Percentiles rank a stretch among this genome's conserved stretches.
phyloP scores from a whole-genome alignment of 2,797 vertebrate species.

The Muscicapa striata region DNA sequence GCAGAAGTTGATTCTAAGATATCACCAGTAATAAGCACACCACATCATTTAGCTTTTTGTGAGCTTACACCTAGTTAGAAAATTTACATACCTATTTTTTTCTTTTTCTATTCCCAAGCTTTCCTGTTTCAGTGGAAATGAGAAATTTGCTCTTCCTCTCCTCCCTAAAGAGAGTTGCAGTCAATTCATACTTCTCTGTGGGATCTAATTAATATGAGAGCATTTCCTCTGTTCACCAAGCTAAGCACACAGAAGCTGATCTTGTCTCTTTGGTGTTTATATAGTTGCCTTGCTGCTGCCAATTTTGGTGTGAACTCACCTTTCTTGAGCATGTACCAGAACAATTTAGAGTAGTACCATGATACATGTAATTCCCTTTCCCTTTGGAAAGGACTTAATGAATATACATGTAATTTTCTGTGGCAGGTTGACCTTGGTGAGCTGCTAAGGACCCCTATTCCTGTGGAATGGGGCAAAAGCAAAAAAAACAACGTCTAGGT shows the following conservation, averaged over 20 bases:
- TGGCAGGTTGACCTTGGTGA: background rate
- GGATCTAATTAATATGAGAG: background rate
- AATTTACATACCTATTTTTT: background rate
- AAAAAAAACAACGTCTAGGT: background rate
- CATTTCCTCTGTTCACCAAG: background rate
- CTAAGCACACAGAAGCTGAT: background rate
- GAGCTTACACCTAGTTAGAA: background rate
- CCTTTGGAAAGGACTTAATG: background rate
- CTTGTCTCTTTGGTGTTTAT: background rate
- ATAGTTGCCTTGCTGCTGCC: background rate
- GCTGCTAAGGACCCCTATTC: background rate
- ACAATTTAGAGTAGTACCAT: background rate
- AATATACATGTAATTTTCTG: background rate
- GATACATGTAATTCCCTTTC: background rate
- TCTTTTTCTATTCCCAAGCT: background rate
- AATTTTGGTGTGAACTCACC: accelerated
- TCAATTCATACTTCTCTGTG: background rate
- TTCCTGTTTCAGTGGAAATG: background rate
- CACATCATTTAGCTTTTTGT: background rate
- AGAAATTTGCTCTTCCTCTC: background rate
- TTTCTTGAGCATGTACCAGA: background rate
- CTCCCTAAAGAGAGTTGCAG: background rate
- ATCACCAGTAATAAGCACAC: background rate
- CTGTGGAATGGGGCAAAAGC: background rate
- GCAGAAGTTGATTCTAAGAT: background rate